Conservation (phyloP, 2,888 invertebrate genomes). For the Dynastes tityus region DNA sequence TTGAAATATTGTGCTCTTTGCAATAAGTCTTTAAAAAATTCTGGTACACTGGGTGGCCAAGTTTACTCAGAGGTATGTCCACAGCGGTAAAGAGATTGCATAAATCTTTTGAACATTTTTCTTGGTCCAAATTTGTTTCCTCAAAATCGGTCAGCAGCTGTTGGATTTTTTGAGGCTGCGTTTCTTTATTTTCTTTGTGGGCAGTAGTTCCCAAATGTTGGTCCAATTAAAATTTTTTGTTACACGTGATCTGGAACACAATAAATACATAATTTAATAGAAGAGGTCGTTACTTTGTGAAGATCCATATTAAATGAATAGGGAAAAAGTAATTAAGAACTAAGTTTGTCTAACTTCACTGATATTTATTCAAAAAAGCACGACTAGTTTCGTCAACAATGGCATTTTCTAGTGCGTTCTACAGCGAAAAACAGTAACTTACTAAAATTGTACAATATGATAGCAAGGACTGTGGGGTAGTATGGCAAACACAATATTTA, state of each 20-base stretch:
- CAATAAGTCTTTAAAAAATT: no score
- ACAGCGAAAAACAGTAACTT: conserved; percentile 28
- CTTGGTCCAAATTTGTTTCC: no score
- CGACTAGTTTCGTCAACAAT: conserved; percentile 11
- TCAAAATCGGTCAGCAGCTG: no score
- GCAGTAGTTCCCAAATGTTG: background rate
- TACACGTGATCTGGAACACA: conserved; percentile 3
- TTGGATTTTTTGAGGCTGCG: no score
- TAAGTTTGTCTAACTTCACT: conserved; percentile 9
- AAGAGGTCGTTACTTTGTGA: background rate
- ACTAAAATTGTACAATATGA: background rate
- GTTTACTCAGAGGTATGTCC: no score
- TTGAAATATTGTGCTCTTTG: background rate
- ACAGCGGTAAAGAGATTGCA: no score
- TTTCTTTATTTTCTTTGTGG: no score
- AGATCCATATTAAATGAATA: conserved; percentile 9
- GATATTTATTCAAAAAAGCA: conserved; percentile 32
- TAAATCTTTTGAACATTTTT: no score
- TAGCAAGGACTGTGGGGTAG: no score
- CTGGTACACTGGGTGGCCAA: no score
- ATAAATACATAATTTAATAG: conserved; percentile 4
- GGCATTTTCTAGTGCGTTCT: conserved; percentile 23
- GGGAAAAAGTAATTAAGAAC: conserved; percentile 28
- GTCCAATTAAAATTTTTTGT: background rate
- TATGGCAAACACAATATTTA: no score